Evolutionary conservation across 2,113 vertebrate genomes (phyloP).

Genomic region (Salvelinus alpinus): DNA sequence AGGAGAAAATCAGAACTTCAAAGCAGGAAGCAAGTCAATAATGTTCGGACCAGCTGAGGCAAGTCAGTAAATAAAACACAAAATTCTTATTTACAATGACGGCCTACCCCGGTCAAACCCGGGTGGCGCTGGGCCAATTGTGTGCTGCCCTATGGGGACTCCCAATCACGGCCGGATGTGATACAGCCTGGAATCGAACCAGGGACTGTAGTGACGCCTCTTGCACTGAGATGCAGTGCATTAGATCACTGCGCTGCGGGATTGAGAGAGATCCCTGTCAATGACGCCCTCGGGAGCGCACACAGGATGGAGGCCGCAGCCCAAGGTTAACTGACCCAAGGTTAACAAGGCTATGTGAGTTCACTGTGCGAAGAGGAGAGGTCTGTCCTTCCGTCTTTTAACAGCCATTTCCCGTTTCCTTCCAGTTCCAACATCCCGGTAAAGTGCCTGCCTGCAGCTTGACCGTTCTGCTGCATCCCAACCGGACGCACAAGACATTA

Average conservation of each 20-base stretch:
- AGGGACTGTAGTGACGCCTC: too few species aligned
- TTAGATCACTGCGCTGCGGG: too few species aligned
- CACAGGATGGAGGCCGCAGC: slow-evolving; percentile 34
- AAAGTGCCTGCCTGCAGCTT: slow-evolving; percentile 27
- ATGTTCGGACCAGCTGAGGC: background rate
- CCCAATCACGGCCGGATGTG: too few species aligned
- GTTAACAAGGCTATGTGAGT: background rate
- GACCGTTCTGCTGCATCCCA: slow-evolving; percentile 59
- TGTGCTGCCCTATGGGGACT: too few species aligned
- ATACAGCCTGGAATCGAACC: too few species aligned
- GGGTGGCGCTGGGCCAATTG: too few species aligned
- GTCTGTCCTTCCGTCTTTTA: slow-evolving; percentile 49
- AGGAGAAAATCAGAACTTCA: background rate
- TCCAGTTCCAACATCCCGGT: slow-evolving; percentile 17
- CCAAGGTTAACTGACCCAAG: slow-evolving; percentile 48
- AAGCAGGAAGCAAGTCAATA: background rate
- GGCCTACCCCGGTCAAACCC: too few species aligned
- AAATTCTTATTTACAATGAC: too few species aligned
- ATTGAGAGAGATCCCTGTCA: background rate
- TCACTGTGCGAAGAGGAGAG: too few species aligned
- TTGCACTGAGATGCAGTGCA: too few species aligned
- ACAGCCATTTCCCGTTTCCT: slow-evolving; percentile 47
- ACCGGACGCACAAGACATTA: slow-evolving; percentile 24
- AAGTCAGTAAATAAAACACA: too few species aligned
- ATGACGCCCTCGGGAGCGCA: background rate